Evolutionary conservation across 30 jellyfish, hydroid and myxozoan species (phyloP), one percentile per base, ranked within the genome.

Genomic region (Aurelia aurita): DNA sequence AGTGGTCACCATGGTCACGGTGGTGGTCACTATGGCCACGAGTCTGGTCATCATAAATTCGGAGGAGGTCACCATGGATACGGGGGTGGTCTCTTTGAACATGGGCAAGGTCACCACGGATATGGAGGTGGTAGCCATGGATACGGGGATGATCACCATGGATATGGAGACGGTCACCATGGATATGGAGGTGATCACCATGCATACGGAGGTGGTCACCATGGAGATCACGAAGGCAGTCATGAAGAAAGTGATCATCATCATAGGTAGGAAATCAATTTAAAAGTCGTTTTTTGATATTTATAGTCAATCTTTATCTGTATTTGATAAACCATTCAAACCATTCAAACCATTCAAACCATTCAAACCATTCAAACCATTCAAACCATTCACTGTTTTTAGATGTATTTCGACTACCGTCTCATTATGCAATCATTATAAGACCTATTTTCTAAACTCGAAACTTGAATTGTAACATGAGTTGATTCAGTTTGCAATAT

Each of bases 201-300:
- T 53, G 88, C 71, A 58, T 31, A 34, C 23, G 79, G 23, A 26
- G 57, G 55, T 28, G 62, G 78, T 77, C 88, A 77, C 53, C 34
- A 27, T n/a, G 79, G 70, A 29, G 27, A 39, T 82, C 66, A 80
- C 64, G 31, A 66, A 58, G 57, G 64, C n/a, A 21, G 78, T 14
- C 67, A 55, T 22, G 67, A 16, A 55, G 67, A 22, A 22, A 22
- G 2, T 55, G 14, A 55, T 55, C 29, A 19, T 55, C 67, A 55
- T 55, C 67, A 55, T 22, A 55, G 67, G 67, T 55, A 55, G 12
- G 67, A 14, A 39, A 39, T 39, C 15, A 15, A 39, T 39, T 39
- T 2, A 31, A 3, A 31, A 31, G 11, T 35, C 6, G 5, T 39
- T 39, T 39, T 0, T 9, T 6, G 51, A 39, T 6, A 9, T 8